These are phyloP conservation scores for Squalus acanthias DNA, from an alignment of 2,797 vertebrate species.

Conservation along the genomic window DNA sequence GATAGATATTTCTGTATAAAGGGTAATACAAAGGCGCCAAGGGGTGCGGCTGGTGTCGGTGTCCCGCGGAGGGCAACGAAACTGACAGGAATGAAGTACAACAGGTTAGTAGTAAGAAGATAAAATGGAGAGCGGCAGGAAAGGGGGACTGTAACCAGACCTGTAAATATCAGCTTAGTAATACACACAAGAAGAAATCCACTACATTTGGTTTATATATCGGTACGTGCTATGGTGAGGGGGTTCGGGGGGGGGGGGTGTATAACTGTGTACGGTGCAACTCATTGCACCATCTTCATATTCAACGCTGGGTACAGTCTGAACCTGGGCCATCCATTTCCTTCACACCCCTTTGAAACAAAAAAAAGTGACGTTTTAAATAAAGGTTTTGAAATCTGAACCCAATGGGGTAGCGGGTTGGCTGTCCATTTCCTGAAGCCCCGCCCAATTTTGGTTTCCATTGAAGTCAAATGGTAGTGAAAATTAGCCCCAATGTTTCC, in stretches of 20 bases:
- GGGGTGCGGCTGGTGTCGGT: too few relatives aligned
- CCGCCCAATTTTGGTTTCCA: neutral
- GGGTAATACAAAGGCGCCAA: neutral
- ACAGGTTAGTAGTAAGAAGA: neutral
- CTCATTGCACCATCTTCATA: neutral
- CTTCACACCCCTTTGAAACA: neutral
- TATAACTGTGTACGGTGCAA: neutral
- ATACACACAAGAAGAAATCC: conserved; percentile 3
- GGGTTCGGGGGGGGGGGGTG: neutral
- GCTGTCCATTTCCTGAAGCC: too few relatives aligned
- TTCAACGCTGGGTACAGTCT: neutral
- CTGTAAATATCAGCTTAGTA: conserved; percentile 25
- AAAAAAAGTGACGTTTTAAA: neutral
- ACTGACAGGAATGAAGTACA: neutral
- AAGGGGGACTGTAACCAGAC: neutral
- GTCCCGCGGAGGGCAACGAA: neutral
- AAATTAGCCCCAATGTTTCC: neutral
- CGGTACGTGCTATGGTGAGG: neutral
- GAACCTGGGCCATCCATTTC: neutral
- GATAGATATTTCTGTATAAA: conserved; percentile 28
- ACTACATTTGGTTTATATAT: conserved; percentile 19
- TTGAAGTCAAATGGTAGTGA: neutral
- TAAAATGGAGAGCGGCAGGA: neutral
- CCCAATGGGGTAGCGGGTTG: neutral
- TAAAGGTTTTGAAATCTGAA: neutral